phyloP scores from a whole-genome alignment of 2,888 invertebrate species.

The Troides aeacus region DNA sequence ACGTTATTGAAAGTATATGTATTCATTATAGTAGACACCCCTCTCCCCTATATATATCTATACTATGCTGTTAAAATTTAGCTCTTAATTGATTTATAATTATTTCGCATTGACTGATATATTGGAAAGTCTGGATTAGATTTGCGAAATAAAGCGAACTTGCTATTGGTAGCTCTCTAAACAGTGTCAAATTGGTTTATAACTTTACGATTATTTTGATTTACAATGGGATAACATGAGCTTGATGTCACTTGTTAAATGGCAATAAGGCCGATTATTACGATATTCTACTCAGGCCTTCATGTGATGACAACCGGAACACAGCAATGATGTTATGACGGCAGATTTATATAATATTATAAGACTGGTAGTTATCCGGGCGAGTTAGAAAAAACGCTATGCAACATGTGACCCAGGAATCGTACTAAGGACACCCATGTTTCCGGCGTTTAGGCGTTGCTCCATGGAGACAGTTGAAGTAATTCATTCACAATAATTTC shows the following conservation, averaged over 20 bases:
- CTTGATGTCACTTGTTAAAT: background rate
- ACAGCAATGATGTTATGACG: too few species aligned
- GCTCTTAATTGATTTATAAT: slow-evolving; percentile 31
- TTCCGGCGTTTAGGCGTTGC: too few species aligned
- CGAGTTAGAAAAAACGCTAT: too few species aligned
- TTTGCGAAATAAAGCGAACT: slow-evolving; percentile 35
- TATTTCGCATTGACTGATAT: slow-evolving; percentile 50
- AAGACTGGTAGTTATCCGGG: too few species aligned
- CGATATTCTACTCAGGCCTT: too few species aligned
- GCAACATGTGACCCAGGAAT: too few species aligned
- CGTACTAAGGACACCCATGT: too few species aligned
- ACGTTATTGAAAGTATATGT: slow-evolving; percentile 43
- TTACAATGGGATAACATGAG: slow-evolving; percentile 1
- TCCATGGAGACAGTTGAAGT: too few species aligned
- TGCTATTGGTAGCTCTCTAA: slow-evolving; percentile 64
- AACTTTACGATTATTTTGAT: background rate
- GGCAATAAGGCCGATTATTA: too few species aligned
- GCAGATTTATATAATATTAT: too few species aligned
- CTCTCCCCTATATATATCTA: slow-evolving; percentile 39
- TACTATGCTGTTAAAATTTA: slow-evolving; percentile 36
- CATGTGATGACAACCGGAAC: too few species aligned
- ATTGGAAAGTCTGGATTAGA: slow-evolving; percentile 38
- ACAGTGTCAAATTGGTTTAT: background rate
- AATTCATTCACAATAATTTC: too few species aligned
- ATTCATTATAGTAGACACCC: slow-evolving; percentile 31